A percentile compares a stretch with the other conserved stretches of the same genome.
phyloP scores from a whole-genome alignment of 2,113 vertebrate genomes.

The Aplodontia rufa region DNA sequence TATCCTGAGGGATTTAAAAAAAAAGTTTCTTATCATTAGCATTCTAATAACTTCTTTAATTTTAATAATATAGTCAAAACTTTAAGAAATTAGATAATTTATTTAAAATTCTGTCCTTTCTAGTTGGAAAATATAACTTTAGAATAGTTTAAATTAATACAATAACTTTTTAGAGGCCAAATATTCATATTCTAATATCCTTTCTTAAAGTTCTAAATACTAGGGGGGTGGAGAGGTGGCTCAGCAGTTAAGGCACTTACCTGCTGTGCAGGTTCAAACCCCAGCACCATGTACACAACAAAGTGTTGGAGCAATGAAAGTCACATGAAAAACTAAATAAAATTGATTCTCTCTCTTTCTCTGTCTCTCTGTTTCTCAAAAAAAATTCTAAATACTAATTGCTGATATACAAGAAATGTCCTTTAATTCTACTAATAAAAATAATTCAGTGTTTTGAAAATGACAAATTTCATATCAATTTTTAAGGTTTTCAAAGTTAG shows the following conservation, averaged over 20 bases:
- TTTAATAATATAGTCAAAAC: not conserved
- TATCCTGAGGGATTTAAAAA: not conserved
- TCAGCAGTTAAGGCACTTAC: too few relatives aligned
- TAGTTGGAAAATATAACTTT: not conserved
- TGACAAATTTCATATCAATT: not conserved
- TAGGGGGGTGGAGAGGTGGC: too few relatives aligned
- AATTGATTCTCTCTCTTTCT: too few relatives aligned
- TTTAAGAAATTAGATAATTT: not conserved
- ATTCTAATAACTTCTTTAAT: not conserved
- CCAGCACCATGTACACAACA: too few relatives aligned
- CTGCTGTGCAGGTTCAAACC: too few relatives aligned
- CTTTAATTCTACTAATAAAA: not conserved
- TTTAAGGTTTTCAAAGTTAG: not conserved
- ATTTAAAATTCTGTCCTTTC: constrained; percentile 19
- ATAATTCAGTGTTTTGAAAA: not conserved
- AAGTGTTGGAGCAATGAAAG: too few relatives aligned
- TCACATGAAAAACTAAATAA: too few relatives aligned
- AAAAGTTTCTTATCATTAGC: not conserved
- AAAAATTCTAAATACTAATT: not conserved
- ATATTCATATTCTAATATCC: not conserved
- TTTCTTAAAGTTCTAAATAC: not conserved
- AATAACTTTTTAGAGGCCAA: not conserved
- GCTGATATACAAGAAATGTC: not conserved
- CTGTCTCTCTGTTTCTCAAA: too few relatives aligned
- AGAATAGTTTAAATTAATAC: not conserved